These are phyloP conservation scores for Brachionus sp. DNA, from an alignment of 1,140 invertebrate species.

Conservation along the genomic window DNA sequence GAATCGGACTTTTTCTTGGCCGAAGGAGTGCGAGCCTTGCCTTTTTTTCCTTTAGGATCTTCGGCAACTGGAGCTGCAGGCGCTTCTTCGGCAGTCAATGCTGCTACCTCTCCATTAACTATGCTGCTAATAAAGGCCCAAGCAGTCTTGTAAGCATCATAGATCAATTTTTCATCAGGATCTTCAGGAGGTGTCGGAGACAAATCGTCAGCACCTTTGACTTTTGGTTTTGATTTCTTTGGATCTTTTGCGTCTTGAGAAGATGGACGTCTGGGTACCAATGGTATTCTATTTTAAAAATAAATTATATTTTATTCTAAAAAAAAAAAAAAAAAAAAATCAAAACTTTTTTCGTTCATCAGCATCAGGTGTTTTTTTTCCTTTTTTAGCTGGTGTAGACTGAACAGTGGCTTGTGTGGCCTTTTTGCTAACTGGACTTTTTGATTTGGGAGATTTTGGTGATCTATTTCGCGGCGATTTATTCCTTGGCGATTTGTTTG, in stretches of 20 bases:
- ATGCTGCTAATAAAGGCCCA: background rate
- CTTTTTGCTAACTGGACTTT: constrained; percentile 48
- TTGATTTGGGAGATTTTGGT: constrained; percentile 48
- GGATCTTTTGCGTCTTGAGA: constrained; percentile 45
- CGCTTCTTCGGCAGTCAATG: constrained; percentile 46
- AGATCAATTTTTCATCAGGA: constrained; percentile 56
- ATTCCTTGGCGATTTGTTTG: constrained; percentile 49
- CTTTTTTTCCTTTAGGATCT: constrained; percentile 15
- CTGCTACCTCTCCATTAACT: constrained; percentile 49
- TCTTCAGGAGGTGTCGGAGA: constrained; percentile 54
- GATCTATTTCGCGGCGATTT: constrained; percentile 51
- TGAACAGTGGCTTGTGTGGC: constrained; percentile 42
- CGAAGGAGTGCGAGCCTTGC: background rate
- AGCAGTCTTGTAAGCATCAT: constrained; percentile 52
- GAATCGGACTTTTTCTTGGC: constrained; percentile 31
- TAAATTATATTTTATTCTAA: background rate
- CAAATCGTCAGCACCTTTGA: constrained; percentile 48
- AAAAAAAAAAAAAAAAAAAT: background rate
- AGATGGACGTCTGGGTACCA: constrained; percentile 53
- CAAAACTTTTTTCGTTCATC: constrained; percentile 1
- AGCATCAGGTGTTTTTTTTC: constrained; percentile 34
- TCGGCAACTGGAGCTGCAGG: constrained; percentile 45
- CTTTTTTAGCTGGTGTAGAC: constrained; percentile 51
- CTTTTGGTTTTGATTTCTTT: constrained; percentile 47
- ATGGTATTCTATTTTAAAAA: constrained; percentile 52